phyloP scores from a whole-genome alignment of 2,113 vertebrate species.

The Hyperopisus bebe region DNA sequence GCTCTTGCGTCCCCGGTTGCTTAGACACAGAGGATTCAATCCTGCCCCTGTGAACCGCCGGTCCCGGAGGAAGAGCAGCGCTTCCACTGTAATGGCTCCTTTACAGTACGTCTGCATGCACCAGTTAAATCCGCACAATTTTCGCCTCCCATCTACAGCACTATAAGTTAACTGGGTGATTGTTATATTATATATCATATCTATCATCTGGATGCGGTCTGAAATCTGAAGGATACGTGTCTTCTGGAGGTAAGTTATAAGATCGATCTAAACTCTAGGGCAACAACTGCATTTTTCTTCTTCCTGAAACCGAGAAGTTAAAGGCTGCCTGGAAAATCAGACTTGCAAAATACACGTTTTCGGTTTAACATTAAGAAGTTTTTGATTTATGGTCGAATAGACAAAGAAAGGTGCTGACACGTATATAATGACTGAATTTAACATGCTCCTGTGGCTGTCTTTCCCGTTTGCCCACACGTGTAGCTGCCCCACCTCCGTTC shows the following conservation, averaged over 20 bases:
- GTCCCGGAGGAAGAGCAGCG: neutral
- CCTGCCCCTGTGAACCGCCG: neutral
- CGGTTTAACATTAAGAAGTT: neutral
- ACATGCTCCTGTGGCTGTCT: neutral
- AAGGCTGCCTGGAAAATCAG: neutral
- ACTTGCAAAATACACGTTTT: neutral
- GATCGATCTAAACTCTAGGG: neutral
- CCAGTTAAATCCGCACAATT: neutral
- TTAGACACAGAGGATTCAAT: conserved; percentile 24
- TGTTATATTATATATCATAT: too few relatives aligned
- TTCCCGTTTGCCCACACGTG: neutral
- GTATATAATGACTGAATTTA: neutral
- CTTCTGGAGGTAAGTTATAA: neutral
- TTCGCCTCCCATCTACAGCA: neutral
- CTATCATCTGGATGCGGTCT: neutral
- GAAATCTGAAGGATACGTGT: neutral
- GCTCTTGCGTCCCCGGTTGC: conserved; percentile 31
- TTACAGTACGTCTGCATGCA: neutral
- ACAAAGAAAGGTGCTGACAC: neutral
- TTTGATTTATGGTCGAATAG: neutral
- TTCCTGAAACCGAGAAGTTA: neutral
- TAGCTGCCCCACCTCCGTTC: neutral
- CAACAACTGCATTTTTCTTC: neutral
- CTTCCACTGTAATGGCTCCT: neutral
- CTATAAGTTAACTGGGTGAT: neutral